A percentile compares a stretch with the other conserved stretches of the same genome.
Conservation (phyloP, 2,888 invertebrate genomes). For the Torymus texanus region DNA sequence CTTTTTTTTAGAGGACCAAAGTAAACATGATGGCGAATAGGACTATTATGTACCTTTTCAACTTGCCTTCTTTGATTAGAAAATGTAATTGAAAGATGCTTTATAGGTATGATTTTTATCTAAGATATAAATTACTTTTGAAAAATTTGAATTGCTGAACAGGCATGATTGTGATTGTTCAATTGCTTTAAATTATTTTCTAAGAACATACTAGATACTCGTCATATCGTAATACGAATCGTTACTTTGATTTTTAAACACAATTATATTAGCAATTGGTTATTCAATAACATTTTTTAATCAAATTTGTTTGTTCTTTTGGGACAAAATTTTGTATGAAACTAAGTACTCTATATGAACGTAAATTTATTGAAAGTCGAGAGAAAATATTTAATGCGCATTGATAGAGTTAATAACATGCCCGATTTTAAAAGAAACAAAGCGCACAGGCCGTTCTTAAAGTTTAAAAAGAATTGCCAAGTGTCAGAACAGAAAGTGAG, state of each 20-base stretch:
- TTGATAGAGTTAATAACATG: slow-evolving; percentile 1
- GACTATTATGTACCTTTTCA: background rate
- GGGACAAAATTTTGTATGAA: slow-evolving; percentile 1
- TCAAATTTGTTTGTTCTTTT: background rate
- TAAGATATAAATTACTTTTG: background rate
- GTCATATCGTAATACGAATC: too few relatives aligned
- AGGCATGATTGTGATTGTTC: background rate
- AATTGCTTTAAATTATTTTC: slow-evolving; percentile 2
- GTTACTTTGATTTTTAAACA: too few relatives aligned
- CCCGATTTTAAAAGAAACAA: background rate
- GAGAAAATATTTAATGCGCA: slow-evolving; percentile 3
- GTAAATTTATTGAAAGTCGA: background rate
- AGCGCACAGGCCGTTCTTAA: slow-evolving; percentile 37
- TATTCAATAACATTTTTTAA: slow-evolving; percentile 21
- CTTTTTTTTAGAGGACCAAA: slow-evolving; percentile 36
- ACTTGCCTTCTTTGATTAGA: slow-evolving; percentile 23
- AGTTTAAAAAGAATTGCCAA: slow-evolving; percentile 27
- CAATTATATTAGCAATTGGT: too few relatives aligned
- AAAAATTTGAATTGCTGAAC: slow-evolving; percentile 5
- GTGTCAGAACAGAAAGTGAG: slow-evolving; percentile 33
- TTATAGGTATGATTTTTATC: background rate
- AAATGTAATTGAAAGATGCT: slow-evolving; percentile 4
- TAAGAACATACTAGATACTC: too few relatives aligned
- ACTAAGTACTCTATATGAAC: background rate
- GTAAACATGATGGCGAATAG: slow-evolving; percentile 17